Evolutionary conservation across 2,113 vertebrate species (phyloP).

Genomic region (Eulemur rufifrons): DNA sequence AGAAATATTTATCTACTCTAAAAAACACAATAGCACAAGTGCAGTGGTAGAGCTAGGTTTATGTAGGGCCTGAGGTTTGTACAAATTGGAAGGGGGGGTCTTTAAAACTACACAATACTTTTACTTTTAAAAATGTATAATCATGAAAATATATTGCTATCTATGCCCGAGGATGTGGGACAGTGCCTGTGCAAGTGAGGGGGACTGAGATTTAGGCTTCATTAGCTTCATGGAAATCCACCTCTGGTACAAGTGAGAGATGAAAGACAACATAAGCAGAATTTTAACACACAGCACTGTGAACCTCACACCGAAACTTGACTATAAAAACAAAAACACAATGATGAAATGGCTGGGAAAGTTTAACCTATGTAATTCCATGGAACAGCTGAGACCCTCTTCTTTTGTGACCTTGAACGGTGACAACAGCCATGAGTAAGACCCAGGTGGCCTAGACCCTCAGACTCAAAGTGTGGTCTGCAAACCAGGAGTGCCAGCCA

Average conservation of each 20-base stretch:
- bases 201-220: background rate
- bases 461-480: background rate
- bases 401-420: conserved; percentile 21
- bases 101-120: background rate
- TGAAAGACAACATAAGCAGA: background rate
- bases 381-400: background rate
- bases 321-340: background rate
- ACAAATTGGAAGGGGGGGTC: background rate
- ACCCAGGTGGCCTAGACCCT: background rate
- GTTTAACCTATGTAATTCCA: background rate
- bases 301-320: background rate
- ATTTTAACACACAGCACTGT: background rate
- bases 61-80: background rate
- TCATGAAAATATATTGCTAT: background rate
- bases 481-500: background rate
- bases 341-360: background rate
- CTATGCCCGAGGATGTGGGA: background rate
- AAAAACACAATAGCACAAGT: background rate
- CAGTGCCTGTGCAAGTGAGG: background rate
- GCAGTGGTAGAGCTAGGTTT: background rate
- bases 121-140: background rate
- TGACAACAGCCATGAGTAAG: background rate
- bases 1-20: background rate
- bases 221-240: background rate
- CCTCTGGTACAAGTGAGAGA: background rate